Evolutionary conservation across 2,797 vertebrate genomes (phyloP), one percentile per base, ranked within the genome.

Genomic region (Scleropages formosus): DNA sequence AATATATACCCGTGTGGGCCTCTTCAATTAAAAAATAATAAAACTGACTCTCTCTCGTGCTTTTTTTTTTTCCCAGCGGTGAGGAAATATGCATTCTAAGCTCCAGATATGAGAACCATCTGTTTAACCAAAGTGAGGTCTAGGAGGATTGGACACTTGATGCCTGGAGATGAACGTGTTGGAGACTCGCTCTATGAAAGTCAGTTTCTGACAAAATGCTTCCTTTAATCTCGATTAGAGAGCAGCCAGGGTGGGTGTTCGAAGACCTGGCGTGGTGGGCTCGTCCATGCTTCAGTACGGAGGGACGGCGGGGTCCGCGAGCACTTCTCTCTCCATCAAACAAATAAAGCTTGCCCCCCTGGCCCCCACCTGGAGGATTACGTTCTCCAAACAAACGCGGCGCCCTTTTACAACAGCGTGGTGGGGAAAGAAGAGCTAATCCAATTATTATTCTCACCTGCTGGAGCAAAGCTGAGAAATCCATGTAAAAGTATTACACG

Each of bases 291-390:
- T 13, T 26, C 20, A 9, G 24, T 15, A 66, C 16, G 1, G 83
- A 75, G 80, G 78, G 74, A 11, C 60, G 73, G 72, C 71, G 63
- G 15, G 20, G 71, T 60, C 74, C 72, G 67, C n/a, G 26, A 77
- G 66, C 80, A 81, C 84, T 81, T 75, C 61, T 77, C 74, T 77
- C 82, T 75, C 77, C 74, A 69, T 78, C 74, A 80, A 81, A 77
- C 78, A 79, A 74, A 80, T 51, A 75, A 53, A 75, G 22, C 13
- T 16, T 39, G 31, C 31, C 31, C 31, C 31, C 68, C 64, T 66
- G 22, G 66, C 65, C 65, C 65, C 39, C 18, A 31, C 51, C 51
- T 18, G 56, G 74, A 62, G 80, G 69, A 77, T 81, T 66, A 69
- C 7, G 31, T 20, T 68, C 51, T 75, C 65, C 64, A 75, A 77